Evolutionary conservation across 2,113 vertebrate genomes (phyloP).

Genomic region (Poeciliopsis retropinna): DNA sequence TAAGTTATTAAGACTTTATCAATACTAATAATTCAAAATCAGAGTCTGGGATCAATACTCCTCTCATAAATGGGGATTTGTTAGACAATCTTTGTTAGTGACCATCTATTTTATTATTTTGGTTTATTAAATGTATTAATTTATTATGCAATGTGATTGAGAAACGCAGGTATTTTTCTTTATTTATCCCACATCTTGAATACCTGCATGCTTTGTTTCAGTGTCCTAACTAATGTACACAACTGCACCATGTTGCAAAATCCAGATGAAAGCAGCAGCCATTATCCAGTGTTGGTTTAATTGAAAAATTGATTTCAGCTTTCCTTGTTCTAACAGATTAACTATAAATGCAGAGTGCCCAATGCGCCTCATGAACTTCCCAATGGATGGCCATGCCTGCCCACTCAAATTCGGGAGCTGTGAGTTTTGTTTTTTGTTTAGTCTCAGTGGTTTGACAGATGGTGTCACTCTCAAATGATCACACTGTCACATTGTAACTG

Average conservation of each 20-base stretch:
- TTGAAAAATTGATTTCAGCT: constrained; percentile 31
- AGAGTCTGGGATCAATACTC: background rate
- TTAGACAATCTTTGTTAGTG: background rate
- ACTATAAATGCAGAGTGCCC: constrained; percentile 87
- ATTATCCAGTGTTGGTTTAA: constrained; percentile 36
- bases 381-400: constrained; percentile 86
- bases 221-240: background rate
- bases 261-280: constrained; percentile 15
- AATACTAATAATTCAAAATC: background rate
- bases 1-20: background rate
- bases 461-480: constrained; percentile 50
- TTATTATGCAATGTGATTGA: background rate
- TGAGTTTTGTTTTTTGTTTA: constrained; percentile 69
- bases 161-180: background rate
- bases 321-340: constrained; percentile 73
- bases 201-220: too few species aligned
- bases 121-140: background rate
- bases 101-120: background rate
- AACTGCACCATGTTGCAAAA: background rate
- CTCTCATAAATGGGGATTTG: background rate
- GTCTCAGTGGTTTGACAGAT: constrained; percentile 44
- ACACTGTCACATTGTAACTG: constrained; percentile 22
- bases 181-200: background rate
- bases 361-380: constrained; percentile 87
- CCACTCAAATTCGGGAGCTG: constrained; percentile 87